phyloP scores from a whole-genome alignment of 2,113 vertebrate species.

The Paradisaea rubra region DNA sequence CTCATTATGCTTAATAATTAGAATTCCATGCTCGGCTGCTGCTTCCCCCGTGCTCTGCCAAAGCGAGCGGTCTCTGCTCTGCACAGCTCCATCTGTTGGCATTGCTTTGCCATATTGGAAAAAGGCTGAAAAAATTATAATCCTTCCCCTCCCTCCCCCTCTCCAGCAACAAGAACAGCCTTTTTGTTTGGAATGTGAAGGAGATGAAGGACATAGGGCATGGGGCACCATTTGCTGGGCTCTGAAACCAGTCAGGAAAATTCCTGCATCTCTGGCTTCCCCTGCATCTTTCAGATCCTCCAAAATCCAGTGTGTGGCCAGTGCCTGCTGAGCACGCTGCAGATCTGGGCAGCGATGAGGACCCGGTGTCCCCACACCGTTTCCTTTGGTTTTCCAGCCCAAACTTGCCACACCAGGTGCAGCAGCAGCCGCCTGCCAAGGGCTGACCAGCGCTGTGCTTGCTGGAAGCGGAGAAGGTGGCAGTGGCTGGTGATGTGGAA shows the following conservation, averaged over 20 bases:
- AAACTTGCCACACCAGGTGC: accelerated
- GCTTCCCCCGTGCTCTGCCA: neutral
- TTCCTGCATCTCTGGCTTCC: neutral
- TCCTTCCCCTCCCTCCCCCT: accelerated
- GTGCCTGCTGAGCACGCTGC: neutral
- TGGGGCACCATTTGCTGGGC: neutral
- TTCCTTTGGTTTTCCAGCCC: neutral
- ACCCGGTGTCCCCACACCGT: accelerated
- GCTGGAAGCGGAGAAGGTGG: neutral
- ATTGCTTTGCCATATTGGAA: neutral
- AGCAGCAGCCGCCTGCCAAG: neutral
- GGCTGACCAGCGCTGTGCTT: neutral
- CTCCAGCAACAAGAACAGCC: neutral
- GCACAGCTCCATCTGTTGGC: slow-evolving; percentile 57
- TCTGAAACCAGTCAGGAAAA: neutral
- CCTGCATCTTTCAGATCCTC: neutral
- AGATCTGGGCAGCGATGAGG: neutral
- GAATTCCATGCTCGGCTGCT: neutral
- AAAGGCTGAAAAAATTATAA: neutral
- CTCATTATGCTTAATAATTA: neutral
- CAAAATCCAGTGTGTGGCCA: accelerated
- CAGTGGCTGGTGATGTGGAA: accelerated
- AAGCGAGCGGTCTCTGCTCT: neutral
- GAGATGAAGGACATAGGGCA: neutral
- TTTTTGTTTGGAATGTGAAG: neutral